Evolutionary conservation across 1,140 invertebrate species (phyloP), one percentile per base, ranked within the genome.

Genomic region (Atta colombica): DNA sequence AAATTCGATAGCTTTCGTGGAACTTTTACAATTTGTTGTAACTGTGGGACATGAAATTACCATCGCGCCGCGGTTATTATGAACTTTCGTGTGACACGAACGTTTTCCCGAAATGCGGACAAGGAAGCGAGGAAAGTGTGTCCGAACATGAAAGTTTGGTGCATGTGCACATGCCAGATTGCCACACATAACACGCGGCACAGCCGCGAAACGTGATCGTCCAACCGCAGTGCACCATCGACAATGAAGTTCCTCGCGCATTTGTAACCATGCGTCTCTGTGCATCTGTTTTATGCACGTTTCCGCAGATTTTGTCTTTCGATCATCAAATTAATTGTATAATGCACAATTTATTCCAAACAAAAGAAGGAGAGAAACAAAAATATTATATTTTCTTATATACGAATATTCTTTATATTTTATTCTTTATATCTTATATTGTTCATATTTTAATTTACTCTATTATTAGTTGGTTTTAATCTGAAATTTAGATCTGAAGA

Each of bases 1-100:
- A 51, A 68, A 78, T 75, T 82, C 51, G 39, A 85, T 68, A 58
- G 68, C 6, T 28, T 49, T n/a, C 16, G 12, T 31, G 58, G 4
- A 45, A 55, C 66, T 53, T 49, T 28, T 18, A 45, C 39, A 61
- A 87, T 81, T 77, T 86, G 77, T 89, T 58, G 77, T 77, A 71
- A 80, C 61, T 88, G 53, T 49, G 39, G 82, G 68, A 14, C 55
- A 78, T 25, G 60, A 89, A 89, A 89, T 80, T 89, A 58, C 88
- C 25, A n/a, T 31, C 35, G 45, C 72, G 53, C 49, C 61, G 63
- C 75, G 65, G 66, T 90, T 89, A 90, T 90, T 90, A 90, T 90
- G 89, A 89, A 89, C 78, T 90, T 90, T 89, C 85, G 89, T 74
- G 89, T 90, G 88, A 65, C 86, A 80, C 69, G 69, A 87, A 77